These are phyloP conservation scores for Parauchenoglanis punctatus DNA, from an alignment of 2,797 vertebrate species.

Conservation along the genomic window DNA sequence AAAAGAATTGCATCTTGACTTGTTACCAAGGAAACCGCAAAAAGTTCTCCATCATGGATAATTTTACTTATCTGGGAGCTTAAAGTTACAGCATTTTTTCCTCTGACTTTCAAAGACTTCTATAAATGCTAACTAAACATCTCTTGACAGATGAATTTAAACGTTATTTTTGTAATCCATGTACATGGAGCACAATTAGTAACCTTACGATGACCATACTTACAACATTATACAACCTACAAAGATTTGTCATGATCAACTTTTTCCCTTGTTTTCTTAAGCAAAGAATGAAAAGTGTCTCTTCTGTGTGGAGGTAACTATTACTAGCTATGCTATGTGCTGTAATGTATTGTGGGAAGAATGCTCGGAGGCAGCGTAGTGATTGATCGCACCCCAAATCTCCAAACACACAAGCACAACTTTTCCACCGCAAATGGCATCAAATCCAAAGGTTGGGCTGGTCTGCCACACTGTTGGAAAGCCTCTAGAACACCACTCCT, in stretches of 20 bases:
- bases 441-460: background rate
- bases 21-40: background rate
- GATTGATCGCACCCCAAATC: constrained; percentile 20
- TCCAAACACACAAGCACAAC: background rate
- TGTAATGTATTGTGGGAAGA: constrained; percentile 17
- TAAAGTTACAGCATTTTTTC: background rate
- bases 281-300: background rate
- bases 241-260: background rate
- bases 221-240: background rate
- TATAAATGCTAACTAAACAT: background rate
- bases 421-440: constrained; percentile 8
- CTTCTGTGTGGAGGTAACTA: background rate
- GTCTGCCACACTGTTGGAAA: background rate
- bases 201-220: background rate
- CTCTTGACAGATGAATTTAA: background rate
- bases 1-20: background rate
- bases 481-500: background rate
- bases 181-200: background rate
- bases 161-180: background rate
- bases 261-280: background rate
- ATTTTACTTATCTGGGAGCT: background rate
- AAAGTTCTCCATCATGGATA: background rate
- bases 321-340: background rate
- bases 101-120: background rate
- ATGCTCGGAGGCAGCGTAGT: constrained; percentile 8